A percentile compares a stretch with the other conserved stretches of the same genome.
Conservation (phyloP, 2,888 invertebrate species). For the Scaeva pyrastri region DNA sequence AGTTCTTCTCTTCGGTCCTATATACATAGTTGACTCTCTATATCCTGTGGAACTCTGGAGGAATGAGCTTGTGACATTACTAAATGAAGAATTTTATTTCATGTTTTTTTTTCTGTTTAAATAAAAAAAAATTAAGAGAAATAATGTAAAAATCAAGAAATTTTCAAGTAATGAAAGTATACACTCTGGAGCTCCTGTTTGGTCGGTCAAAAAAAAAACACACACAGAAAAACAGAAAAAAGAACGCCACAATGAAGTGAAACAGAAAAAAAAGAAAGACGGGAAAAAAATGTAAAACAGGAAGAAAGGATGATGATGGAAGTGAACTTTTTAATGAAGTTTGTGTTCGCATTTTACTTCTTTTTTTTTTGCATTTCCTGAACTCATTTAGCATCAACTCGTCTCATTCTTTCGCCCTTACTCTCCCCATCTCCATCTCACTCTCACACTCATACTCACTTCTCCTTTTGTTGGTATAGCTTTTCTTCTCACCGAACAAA, state of each 20-base stretch:
- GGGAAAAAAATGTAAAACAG: constrained; percentile 10
- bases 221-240: not conserved
- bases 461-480: not conserved
- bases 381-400: constrained; percentile 51
- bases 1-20: not conserved
- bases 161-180: constrained; percentile 64
- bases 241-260: constrained; percentile 9
- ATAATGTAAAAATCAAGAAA: constrained; percentile 71
- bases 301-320: constrained; percentile 59
- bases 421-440: not conserved
- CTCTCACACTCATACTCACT: not conserved
- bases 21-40: too few species aligned
- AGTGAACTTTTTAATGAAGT: constrained; percentile 75
- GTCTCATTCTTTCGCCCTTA: not conserved
- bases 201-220: constrained; percentile 49
- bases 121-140: constrained; percentile 19
- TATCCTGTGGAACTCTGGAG: constrained; percentile 1
- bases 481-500: constrained; percentile 16
- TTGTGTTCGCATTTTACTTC: constrained; percentile 69
- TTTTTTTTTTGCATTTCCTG: constrained; percentile 63
- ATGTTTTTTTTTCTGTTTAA: not conserved
- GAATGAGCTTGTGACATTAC: constrained; percentile 64
- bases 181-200: constrained; percentile 35
- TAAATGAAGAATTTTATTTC: constrained; percentile 50
- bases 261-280: not conserved